These are phyloP conservation scores for Sarcophaga carnaria DNA, from an alignment of 2,888 invertebrate genomes.

Conservation along the genomic window DNA sequence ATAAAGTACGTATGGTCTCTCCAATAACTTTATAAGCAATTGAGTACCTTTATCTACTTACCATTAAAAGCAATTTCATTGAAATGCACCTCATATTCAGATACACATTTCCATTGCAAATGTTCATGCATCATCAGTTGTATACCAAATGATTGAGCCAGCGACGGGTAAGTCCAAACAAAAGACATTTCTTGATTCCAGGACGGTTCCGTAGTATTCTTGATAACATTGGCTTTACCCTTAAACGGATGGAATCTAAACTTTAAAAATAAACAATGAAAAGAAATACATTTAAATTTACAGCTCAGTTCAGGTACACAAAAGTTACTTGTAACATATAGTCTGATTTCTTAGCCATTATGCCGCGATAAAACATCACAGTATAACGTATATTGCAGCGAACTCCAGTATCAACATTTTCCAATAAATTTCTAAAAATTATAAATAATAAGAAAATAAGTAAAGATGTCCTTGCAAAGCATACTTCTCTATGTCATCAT, in stretches of 20 bases:
- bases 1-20: no score
- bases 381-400: constrained; percentile 82
- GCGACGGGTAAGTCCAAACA: constrained; percentile 91
- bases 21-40: no score
- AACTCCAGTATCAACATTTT: constrained; percentile 71
- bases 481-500: constrained; percentile 87
- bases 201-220: constrained; percentile 85
- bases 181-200: constrained; percentile 91
- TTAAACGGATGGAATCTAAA: constrained; percentile 79
- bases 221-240: constrained; percentile 86
- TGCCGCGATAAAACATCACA: constrained; percentile 84
- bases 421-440: constrained; percentile 75
- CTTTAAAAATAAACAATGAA: constrained; percentile 68
- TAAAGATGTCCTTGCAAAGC: neutral
- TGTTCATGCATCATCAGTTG: constrained; percentile 83
- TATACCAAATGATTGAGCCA: constrained; percentile 88
- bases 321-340: constrained; percentile 79
- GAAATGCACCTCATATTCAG: constrained; percentile 77
- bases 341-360: constrained; percentile 80
- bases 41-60: constrained; percentile 40
- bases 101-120: constrained; percentile 80
- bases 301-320: constrained; percentile 73
- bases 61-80: constrained; percentile 79
- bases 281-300: constrained; percentile 21
- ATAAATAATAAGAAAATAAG: neutral